Percentiles rank a stretch among this genome's conserved stretches.
These are phyloP conservation scores for Dryocosmus kuriphilus DNA, from an alignment of 2,888 invertebrate species.

Conservation along the genomic window DNA sequence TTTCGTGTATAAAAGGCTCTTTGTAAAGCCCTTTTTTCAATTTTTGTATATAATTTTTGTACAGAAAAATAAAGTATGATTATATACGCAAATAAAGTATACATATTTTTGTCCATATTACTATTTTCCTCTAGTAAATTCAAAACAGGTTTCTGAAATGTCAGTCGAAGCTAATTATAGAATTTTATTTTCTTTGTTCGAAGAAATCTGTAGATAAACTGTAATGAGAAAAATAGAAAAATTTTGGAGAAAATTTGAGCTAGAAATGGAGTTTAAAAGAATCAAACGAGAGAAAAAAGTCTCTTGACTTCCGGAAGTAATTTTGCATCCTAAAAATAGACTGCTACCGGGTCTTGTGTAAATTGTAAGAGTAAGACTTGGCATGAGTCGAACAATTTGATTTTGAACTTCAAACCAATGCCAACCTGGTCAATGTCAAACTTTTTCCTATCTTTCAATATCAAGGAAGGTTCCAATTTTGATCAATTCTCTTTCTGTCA, in stretches of 20 bases:
- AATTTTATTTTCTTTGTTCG: not conserved
- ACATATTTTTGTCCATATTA: not conserved
- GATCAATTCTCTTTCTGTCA: not conserved
- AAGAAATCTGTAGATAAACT: not conserved
- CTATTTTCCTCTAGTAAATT: not conserved
- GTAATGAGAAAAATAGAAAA: slow-evolving; percentile 65
- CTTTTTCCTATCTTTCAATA: slow-evolving; percentile 29
- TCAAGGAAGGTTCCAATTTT: slow-evolving; percentile 35
- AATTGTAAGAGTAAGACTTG: slow-evolving; percentile 52
- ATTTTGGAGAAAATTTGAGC: slow-evolving; percentile 69
- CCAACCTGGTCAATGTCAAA: slow-evolving; percentile 49
- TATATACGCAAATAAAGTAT: slow-evolving; percentile 16
- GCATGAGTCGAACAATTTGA: slow-evolving; percentile 52
- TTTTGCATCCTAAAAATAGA: slow-evolving; percentile 47
- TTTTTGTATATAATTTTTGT: slow-evolving; percentile 25
- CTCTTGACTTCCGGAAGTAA: slow-evolving; percentile 56
- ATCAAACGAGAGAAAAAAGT: slow-evolving; percentile 66
- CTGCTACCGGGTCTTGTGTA: slow-evolving; percentile 37
- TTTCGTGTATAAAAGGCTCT: slow-evolving; percentile 13
- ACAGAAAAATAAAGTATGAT: slow-evolving; percentile 10
- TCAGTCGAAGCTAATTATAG: not conserved
- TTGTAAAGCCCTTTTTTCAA: slow-evolving; percentile 26
- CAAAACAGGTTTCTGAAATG: slow-evolving; percentile 13
- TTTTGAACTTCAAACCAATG: slow-evolving; percentile 48
- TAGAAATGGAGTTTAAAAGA: slow-evolving; percentile 71